A percentile compares a stretch with the other conserved stretches of the same genome.
phyloP scores from a whole-genome alignment of 1,140 invertebrate genomes.

The Scaptomyza montana region DNA sequence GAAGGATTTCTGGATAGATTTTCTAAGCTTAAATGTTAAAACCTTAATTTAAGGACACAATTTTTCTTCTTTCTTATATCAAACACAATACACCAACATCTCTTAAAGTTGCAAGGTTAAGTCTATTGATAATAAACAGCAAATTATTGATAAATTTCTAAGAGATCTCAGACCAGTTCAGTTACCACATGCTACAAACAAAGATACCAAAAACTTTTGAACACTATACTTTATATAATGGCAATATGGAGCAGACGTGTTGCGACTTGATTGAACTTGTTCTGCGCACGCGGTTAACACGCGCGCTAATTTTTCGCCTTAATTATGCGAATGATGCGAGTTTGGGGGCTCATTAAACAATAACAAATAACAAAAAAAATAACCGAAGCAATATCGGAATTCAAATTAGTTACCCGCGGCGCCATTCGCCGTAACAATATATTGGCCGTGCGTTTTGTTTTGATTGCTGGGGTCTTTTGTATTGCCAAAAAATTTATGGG shows the following conservation, averaged over 20 bases:
- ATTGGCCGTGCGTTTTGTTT: conserved; percentile 50
- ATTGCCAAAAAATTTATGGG: conserved; percentile 36
- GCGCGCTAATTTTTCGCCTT: conserved; percentile 53
- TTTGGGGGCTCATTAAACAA: conserved; percentile 3
- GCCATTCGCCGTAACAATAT: conserved; percentile 6
- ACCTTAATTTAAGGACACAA: too few relatives aligned
- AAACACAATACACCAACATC: background rate
- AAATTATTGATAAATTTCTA: conserved; percentile 39
- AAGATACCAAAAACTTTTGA: background rate
- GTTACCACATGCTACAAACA: conserved; percentile 8
- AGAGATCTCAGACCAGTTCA: conserved; percentile 2
- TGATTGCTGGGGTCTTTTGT: conserved; percentile 47
- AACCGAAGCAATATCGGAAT: conserved; percentile 37
- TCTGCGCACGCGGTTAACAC: conserved; percentile 50
- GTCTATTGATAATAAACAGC: conserved; percentile 23
- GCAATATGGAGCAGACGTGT: background rate
- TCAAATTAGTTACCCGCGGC: conserved; percentile 44
- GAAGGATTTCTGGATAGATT: too few relatives aligned
- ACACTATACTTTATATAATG: too few relatives aligned
- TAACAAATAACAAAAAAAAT: background rate
- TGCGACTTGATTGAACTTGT: conserved; percentile 29
- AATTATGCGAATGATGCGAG: conserved; percentile 39
- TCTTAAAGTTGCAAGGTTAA: background rate
- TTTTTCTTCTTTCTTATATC: too few relatives aligned
- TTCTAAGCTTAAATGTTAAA: too few relatives aligned